These are phyloP conservation scores for Cossypha polioptera DNA, from an alignment of 2,797 vertebrate genomes.

Conservation along the genomic window DNA sequence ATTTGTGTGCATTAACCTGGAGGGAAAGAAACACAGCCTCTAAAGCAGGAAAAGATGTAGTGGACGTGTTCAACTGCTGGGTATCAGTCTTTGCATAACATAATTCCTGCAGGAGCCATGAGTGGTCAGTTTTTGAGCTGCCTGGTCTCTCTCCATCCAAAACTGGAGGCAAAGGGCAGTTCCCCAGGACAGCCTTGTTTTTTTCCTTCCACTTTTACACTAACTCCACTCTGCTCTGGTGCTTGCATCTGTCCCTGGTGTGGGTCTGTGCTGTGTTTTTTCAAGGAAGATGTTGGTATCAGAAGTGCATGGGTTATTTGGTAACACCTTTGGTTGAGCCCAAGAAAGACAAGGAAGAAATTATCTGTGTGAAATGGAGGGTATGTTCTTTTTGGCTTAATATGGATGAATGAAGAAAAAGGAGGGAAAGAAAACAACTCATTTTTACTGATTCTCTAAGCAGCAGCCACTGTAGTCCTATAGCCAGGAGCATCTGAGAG, in stretches of 20 bases:
- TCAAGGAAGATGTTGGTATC: neutral
- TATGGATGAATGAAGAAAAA: constrained; percentile 3
- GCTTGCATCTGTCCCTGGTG: neutral
- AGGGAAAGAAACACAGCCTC: neutral
- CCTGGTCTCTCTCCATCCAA: neutral
- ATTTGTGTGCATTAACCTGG: neutral
- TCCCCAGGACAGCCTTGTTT: neutral
- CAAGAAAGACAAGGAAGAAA: neutral
- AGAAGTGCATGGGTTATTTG: neutral
- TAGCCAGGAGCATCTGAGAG: constrained; percentile 47
- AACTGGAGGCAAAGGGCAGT: neutral
- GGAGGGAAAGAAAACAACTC: constrained; percentile 16
- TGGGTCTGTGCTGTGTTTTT: neutral
- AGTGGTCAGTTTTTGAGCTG: neutral
- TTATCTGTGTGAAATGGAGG: neutral
- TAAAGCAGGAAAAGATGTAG: neutral
- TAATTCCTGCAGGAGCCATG: neutral
- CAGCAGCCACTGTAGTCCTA: neutral
- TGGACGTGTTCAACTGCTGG: neutral
- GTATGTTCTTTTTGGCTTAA: constrained; percentile 13
- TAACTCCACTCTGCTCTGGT: accelerated
- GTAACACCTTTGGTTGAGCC: neutral
- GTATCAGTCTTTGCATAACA: neutral
- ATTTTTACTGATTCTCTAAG: constrained; percentile 38
- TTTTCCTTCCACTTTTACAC: neutral